Conservation (phyloP, 2,888 invertebrate genomes). For the Drosophila pullipes region DNA sequence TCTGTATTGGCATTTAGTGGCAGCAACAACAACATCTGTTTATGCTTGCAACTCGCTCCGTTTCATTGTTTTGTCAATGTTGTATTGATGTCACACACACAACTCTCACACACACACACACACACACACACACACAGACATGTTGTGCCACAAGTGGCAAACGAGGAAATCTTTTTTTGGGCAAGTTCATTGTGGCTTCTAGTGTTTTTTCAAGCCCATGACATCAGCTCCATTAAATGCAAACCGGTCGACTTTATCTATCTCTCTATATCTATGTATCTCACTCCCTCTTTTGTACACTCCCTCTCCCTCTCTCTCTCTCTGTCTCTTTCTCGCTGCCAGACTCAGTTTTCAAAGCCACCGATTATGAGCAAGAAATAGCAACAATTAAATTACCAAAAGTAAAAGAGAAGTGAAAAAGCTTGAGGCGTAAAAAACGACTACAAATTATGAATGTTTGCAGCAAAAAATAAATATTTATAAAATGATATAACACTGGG, state of each 20-base stretch:
- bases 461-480: slow-evolving; percentile 65
- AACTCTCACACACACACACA: not conserved
- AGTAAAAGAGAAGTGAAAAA: slow-evolving; percentile 43
- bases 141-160: slow-evolving; percentile 56
- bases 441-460: slow-evolving; percentile 30
- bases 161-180: slow-evolving; percentile 32
- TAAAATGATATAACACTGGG: slow-evolving; percentile 54
- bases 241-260: slow-evolving; percentile 68
- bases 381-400: slow-evolving; percentile 40
- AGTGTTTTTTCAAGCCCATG: slow-evolving; percentile 53
- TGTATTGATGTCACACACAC: slow-evolving; percentile 55
- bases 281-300: not conserved
- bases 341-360: slow-evolving; percentile 70
- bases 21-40: slow-evolving; percentile 52
- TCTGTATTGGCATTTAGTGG: slow-evolving; percentile 67
- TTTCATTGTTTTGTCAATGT: slow-evolving; percentile 68
- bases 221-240: slow-evolving; percentile 68
- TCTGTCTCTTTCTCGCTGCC: not conserved
- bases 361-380: slow-evolving; percentile 49
- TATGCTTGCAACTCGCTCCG: not conserved
- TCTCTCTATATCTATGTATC: not conserved
- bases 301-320: slow-evolving; percentile 8
- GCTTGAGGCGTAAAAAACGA: slow-evolving; percentile 19
- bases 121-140: not conserved
- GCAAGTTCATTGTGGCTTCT: slow-evolving; percentile 54